Percentiles rank a stretch among this genome's conserved stretches.
Conservation (phyloP, 2,888 invertebrate species). For the Nomada lathburiana region DNA sequence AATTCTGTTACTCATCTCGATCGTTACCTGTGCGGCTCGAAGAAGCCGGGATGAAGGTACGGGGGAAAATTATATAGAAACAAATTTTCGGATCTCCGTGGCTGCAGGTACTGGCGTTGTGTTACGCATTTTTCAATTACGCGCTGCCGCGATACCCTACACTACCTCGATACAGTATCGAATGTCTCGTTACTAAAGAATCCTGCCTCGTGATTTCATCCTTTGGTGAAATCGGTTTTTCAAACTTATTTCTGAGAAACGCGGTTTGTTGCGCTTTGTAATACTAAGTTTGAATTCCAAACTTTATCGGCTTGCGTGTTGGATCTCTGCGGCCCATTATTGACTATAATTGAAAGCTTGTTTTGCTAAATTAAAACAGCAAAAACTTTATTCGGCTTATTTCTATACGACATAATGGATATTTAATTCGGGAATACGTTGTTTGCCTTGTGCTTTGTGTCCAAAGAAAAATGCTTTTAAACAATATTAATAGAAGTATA, state of each 20-base stretch:
- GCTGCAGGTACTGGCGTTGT: constrained; percentile 29
- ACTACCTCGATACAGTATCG: constrained; percentile 57
- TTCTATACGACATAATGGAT: no score
- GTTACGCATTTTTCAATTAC: constrained; percentile 66
- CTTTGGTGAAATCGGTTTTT: not conserved
- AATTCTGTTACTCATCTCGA: constrained; percentile 45
- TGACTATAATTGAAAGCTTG: not conserved
- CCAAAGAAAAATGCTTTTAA: no score
- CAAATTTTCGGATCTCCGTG: constrained; percentile 34
- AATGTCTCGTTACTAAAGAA: constrained; percentile 63
- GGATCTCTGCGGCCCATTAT: not conserved
- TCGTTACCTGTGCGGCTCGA: not conserved
- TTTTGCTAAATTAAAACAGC: no score
- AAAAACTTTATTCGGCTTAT: no score
- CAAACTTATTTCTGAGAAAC: not conserved
- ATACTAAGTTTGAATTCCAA: not conserved
- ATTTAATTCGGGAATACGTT: no score
- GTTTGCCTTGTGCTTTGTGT: no score
- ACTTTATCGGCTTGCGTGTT: not conserved
- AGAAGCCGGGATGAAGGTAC: not conserved
- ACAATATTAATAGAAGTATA: no score
- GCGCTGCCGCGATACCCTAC: constrained; percentile 25
- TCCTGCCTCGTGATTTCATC: not conserved
- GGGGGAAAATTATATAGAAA: constrained; percentile 34
- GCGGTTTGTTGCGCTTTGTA: not conserved